A percentile compares a stretch with the other conserved stretches of the same genome.
Evolutionary conservation across 2,888 invertebrate genomes (phyloP).

Genomic region (Hedya salicella): DNA sequence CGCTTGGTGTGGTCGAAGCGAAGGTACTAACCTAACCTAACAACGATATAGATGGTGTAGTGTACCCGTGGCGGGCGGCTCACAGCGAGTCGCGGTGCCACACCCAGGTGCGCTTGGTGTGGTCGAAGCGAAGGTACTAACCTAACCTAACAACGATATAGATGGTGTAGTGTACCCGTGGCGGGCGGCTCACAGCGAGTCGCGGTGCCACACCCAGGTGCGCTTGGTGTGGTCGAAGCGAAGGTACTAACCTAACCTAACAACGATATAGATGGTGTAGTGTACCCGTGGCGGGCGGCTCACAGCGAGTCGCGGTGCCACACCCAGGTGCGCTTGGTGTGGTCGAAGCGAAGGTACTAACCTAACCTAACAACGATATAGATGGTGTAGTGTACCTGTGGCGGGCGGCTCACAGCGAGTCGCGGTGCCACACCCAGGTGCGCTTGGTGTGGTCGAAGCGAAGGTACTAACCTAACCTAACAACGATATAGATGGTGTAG

Average conservation of each 20-base stretch:
- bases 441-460: background rate
- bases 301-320: slow-evolving; percentile 95
- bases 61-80: slow-evolving; percentile 47
- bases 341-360: slow-evolving; percentile 97
- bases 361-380: too few species aligned
- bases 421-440: background rate
- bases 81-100: slow-evolving; percentile 95
- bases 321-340: slow-evolving; percentile 97
- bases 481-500: too few species aligned
- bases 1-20: too few species aligned
- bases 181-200: slow-evolving; percentile 86
- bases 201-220: slow-evolving; percentile 97
- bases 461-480: too few species aligned
- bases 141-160: too few species aligned
- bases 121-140: slow-evolving; percentile 97
- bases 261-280: too few species aligned
- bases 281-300: slow-evolving; percentile 43
- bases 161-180: background rate
- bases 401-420: slow-evolving; percentile 1
- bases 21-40: too few species aligned
- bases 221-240: slow-evolving; percentile 97
- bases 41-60: too few species aligned
- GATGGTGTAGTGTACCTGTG: too few species aligned
- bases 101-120: slow-evolving; percentile 97
- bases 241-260: too few species aligned